These are phyloP conservation scores for Diplolepis rosae DNA, from an alignment of 2,888 invertebrate species.

Conservation along the genomic window DNA sequence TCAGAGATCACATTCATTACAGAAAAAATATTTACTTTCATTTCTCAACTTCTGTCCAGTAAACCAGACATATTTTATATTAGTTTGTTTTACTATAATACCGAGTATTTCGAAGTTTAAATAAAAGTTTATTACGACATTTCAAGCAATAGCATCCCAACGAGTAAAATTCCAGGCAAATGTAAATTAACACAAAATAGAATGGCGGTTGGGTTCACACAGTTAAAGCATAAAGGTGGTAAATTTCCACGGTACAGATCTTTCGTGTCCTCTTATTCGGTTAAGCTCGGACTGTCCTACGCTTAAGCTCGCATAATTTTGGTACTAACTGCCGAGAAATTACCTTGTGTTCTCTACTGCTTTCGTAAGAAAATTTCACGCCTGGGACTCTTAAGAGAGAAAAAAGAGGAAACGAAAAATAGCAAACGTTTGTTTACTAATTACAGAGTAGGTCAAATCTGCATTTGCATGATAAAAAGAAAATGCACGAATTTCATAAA, in stretches of 20 bases:
- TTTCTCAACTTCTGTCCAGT: too few relatives aligned
- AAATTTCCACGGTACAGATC: conserved; percentile 56
- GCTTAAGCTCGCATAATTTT: conserved; percentile 69
- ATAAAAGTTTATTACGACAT: too few relatives aligned
- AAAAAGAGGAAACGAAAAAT: not conserved
- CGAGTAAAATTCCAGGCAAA: conserved; percentile 44
- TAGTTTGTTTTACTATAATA: too few relatives aligned
- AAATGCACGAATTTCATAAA: not conserved
- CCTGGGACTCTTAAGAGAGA: conserved; percentile 8
- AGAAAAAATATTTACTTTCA: too few relatives aligned
- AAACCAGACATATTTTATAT: too few relatives aligned
- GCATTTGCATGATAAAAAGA: not conserved
- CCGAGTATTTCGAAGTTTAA: too few relatives aligned
- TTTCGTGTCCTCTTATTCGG: conserved; percentile 57
- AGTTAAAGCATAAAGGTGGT: conserved; percentile 50
- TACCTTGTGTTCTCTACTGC: conserved; percentile 56
- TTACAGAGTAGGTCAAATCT: not conserved
- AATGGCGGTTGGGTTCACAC: conserved; percentile 45
- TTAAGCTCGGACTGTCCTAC: conserved; percentile 63
- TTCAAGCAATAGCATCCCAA: not conserved
- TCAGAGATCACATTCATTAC: too few relatives aligned
- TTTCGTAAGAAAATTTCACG: conserved; percentile 59
- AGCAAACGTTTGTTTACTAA: not conserved
- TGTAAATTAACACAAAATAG: conserved; percentile 33
- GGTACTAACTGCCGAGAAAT: conserved; percentile 63